Evolutionary conservation across 2,888 invertebrate genomes (phyloP).

Genomic region (Cryptophagus acutangulus): DNA sequence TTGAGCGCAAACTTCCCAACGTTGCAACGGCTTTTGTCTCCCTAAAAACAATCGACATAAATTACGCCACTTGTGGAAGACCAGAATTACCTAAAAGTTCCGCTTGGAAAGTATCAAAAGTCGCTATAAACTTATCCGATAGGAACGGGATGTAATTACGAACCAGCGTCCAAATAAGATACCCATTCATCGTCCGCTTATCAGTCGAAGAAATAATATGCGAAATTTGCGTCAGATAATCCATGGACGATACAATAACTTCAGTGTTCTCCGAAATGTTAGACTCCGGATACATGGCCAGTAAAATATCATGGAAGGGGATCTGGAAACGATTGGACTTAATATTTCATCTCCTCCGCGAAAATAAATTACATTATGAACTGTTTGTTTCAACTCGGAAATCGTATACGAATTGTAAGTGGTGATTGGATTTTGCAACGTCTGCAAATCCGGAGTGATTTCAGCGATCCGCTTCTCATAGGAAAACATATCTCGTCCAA

Average conservation of each 20-base stretch:
- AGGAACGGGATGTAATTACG: constrained; percentile 53
- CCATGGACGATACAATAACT: constrained; percentile 50
- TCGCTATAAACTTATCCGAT: constrained; percentile 44
- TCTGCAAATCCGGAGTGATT: constrained; percentile 45
- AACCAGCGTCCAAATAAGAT: constrained; percentile 56
- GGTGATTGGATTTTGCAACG: constrained; percentile 42
- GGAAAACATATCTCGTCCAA: constrained; percentile 52
- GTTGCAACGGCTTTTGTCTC: constrained; percentile 25
- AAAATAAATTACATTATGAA: no score
- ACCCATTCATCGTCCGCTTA: constrained; percentile 53
- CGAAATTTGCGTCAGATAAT: constrained; percentile 52
- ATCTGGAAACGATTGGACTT: constrained; percentile 42
- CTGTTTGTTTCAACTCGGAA: constrained; percentile 46
- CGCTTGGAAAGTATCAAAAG: constrained; percentile 34
- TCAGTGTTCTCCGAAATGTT: constrained; percentile 51
- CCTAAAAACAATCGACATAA: constrained; percentile 28
- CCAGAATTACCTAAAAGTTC: constrained; percentile 39
- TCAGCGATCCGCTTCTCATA: constrained; percentile 55
- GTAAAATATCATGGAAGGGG: constrained; percentile 48
- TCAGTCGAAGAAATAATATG: constrained; percentile 52
- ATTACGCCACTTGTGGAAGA: not conserved
- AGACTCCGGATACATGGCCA: constrained; percentile 49
- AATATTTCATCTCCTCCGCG: not conserved
- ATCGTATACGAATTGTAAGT: constrained; percentile 45
- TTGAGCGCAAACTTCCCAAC: constrained; percentile 53